Base-by-base conservation (phyloP, 1,140 invertebrate species). In the Panagrolaimus sp. region DNA sequence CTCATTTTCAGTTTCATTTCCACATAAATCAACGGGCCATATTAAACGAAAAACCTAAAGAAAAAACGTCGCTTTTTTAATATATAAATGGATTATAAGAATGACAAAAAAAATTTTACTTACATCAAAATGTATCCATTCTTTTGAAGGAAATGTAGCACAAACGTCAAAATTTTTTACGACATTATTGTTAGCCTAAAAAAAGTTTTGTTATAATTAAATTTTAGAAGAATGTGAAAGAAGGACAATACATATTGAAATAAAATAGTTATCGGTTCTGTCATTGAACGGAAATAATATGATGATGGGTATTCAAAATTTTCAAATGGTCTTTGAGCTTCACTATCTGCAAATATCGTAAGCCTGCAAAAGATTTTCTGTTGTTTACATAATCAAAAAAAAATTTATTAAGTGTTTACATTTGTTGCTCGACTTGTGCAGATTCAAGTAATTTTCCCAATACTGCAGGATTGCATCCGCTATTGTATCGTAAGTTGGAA, bases 1-100 rank as follows among this genome's bases (percentile, higher is more conserved):
- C 10, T 58, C 28, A 58, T 21, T 21, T 58, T 28, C 21, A 4
- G 15, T 26, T 58, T 58, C 52, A 58, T 58, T 58, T 4, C 52
- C 52, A 28, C 52, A 58, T 21, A 24, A 58, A 58, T 58, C 52
- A 2, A 58, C 52, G 1, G 52, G 52, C 52, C 52, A 58, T 21
- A 58, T 21, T 21, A 58, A 58, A 38, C 32, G 32, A 38, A 38
- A 38, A 38, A 38, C 32, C 32, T 38, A 38, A 38, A 38, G 7
- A 38, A 38, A 38, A n/a, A n/a, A n/a, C n/a, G n/a, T n/a, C n/a
- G 32, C 7, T 38, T 38, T 38, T 38, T 38, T 38, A 4, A 7
- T 4, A 2, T 38, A 38, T n/a, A 38, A 38, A 38, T 38, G 32
- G 2, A 38, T 38, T 38, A 38, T 4, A 38, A 38, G 32, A 38